A percentile compares a stretch with the other conserved stretches of the same genome.
Evolutionary conservation across 2,888 invertebrate genomes (phyloP).

Genomic region (Phrixothrix hirtus): DNA sequence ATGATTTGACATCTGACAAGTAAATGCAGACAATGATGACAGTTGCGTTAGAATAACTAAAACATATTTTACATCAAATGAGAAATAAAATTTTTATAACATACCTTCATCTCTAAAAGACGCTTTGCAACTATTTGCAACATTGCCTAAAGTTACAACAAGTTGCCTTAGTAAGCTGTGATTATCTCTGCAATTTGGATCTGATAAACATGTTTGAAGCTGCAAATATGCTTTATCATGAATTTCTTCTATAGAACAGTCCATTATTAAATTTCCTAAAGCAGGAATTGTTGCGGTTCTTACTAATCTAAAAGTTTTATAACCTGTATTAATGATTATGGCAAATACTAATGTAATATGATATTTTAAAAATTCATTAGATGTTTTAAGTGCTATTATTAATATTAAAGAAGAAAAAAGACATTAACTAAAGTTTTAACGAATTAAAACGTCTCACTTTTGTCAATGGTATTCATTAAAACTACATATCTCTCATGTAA

Average conservation of each 20-base stretch:
- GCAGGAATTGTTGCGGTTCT: conserved; percentile 66
- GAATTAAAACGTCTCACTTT: no score
- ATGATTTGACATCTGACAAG: conserved; percentile 60
- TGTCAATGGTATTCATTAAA: no score
- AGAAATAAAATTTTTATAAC: conserved; percentile 40
- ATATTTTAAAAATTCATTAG: no score
- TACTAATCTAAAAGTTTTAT: conserved; percentile 59
- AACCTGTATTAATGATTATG: no score
- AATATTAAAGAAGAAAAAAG: no score
- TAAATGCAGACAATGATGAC: conserved; percentile 61
- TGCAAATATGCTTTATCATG: conserved; percentile 63
- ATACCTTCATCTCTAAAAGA: conserved; percentile 67
- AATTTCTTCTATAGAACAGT: conserved; percentile 57
- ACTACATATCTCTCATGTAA: no score
- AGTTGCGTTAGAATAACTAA: conserved; percentile 67
- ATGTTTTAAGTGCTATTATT: no score
- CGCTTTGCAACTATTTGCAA: conserved; percentile 63
- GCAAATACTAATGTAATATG: no score
- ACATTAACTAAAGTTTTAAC: no score
- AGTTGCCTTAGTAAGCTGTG: conserved; percentile 62
- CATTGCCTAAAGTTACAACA: conserved; percentile 63
- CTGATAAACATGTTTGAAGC: conserved; percentile 55
- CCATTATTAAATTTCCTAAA: conserved; percentile 63
- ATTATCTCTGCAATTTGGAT: conserved; percentile 52
- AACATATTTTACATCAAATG: conserved; percentile 3